phyloP scores from a whole-genome alignment of 2,888 invertebrate species.

The Aplocera efformata region DNA sequence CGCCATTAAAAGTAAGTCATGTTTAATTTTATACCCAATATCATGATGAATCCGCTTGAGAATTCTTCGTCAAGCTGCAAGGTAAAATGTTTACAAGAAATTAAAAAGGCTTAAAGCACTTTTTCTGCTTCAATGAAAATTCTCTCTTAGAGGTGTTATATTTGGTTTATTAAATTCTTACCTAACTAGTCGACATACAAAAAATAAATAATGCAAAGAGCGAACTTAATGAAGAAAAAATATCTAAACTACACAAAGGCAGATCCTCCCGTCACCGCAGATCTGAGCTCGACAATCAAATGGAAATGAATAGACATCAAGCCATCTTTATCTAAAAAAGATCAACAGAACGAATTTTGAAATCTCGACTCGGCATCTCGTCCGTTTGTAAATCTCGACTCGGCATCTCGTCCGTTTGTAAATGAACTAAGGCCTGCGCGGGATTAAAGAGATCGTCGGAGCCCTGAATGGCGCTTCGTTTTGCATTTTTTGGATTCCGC shows the following conservation, averaged over 20 bases:
- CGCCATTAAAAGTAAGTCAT: too few species aligned
- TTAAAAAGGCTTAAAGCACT: too few species aligned
- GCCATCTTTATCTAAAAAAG: slow-evolving; percentile 40
- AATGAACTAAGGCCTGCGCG: slow-evolving; percentile 53
- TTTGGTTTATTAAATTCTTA: too few species aligned
- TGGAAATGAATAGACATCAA: slow-evolving; percentile 37
- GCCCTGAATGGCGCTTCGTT: slow-evolving; percentile 33
- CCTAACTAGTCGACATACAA: too few species aligned
- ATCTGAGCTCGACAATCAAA: slow-evolving; percentile 27
- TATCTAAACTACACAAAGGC: slow-evolving; percentile 20
- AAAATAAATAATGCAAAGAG: slow-evolving; percentile 24
- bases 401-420: slow-evolving; percentile 49
- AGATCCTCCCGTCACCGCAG: slow-evolving; percentile 23
- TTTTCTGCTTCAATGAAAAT: too few species aligned
- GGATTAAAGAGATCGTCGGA: slow-evolving; percentile 52
- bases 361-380: slow-evolving; percentile 47
- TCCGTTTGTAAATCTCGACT: slow-evolving; percentile 52
- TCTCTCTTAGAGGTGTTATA: too few species aligned
- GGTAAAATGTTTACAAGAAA: slow-evolving; percentile 2
- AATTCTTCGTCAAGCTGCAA: neutral
- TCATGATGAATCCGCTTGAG: slow-evolving; percentile 4
- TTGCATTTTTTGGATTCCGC: slow-evolving; percentile 26
- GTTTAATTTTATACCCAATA: too few species aligned
- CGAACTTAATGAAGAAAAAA: slow-evolving; percentile 25
- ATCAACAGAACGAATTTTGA: slow-evolving; percentile 47